A percentile compares a stretch with the other conserved stretches of the same genome.
Evolutionary conservation across 2,888 invertebrate species (phyloP).

Genomic region (Macaria notata): DNA sequence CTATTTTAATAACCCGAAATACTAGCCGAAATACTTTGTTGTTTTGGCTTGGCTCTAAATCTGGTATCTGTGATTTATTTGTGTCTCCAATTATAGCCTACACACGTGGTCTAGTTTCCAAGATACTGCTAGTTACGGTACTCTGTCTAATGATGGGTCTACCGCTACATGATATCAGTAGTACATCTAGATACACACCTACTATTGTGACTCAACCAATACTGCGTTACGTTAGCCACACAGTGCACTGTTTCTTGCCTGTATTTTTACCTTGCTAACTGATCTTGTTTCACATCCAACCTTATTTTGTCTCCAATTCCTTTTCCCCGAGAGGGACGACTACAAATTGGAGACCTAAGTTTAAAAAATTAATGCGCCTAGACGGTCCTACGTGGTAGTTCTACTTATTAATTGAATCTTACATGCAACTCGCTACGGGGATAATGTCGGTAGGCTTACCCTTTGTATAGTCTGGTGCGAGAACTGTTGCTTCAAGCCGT

Average conservation of each 20-base stretch:
- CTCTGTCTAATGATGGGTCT: too few species aligned
- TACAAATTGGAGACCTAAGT: conserved; percentile 74
- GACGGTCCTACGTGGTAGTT: conserved; percentile 49
- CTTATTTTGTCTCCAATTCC: conserved; percentile 79
- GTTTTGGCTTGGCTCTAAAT: not conserved
- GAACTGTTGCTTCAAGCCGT: conserved; percentile 75
- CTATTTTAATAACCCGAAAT: not conserved
- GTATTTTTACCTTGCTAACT: conserved; percentile 74
- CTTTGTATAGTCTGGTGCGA: conserved; percentile 75
- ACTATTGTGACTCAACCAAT: conserved; percentile 36
- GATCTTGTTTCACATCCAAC: conserved; percentile 78
- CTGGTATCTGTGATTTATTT: not conserved
- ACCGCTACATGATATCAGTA: conserved; percentile 8
- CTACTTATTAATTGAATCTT: conserved; percentile 41
- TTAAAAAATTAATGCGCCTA: conserved; percentile 63
- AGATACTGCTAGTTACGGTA: not conserved
- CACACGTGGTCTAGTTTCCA: not conserved
- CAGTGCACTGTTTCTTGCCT: conserved; percentile 60
- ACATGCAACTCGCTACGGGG: conserved; percentile 51
- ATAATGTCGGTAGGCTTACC: conserved; percentile 62
- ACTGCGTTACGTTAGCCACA: conserved; percentile 61
- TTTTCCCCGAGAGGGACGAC: conserved; percentile 75
- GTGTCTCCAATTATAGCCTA: too few species aligned
- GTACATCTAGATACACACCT: conserved; percentile 36
- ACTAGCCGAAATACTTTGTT: not conserved